A percentile compares a stretch with the other conserved stretches of the same genome.
phyloP scores from a whole-genome alignment of 2,113 vertebrate species.

The Psophia crepitans region DNA sequence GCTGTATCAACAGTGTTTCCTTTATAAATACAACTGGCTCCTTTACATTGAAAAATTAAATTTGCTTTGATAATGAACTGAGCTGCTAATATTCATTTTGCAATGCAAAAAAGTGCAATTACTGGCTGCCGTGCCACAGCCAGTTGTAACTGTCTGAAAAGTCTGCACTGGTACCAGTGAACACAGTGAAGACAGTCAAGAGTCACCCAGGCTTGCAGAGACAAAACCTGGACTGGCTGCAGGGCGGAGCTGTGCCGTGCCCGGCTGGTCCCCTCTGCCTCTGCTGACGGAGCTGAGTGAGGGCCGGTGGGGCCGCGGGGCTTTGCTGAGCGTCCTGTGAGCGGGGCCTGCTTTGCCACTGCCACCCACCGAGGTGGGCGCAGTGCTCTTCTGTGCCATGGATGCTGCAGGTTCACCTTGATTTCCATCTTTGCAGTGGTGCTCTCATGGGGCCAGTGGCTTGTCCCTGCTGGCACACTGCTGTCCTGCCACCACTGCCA shows the following conservation, averaged over 20 bases:
- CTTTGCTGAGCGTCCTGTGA: rapidly evolving
- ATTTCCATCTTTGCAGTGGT: too few relatives aligned
- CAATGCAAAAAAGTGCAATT: conserved; percentile 70
- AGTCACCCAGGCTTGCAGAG: neutral
- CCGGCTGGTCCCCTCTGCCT: rapidly evolving
- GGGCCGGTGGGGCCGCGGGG: too few relatives aligned
- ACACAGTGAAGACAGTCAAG: neutral
- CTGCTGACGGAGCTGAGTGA: rapidly evolving
- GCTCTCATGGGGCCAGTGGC: rapidly evolving
- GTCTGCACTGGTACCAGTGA: rapidly evolving
- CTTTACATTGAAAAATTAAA: conserved; percentile 70
- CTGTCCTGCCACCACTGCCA: neutral
- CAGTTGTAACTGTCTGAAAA: neutral
- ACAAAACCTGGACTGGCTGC: neutral
- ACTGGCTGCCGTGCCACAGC: neutral
- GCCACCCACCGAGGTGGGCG: too few relatives aligned
- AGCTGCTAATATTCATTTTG: conserved; percentile 70
- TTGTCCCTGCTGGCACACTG: rapidly evolving
- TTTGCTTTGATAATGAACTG: conserved; percentile 74
- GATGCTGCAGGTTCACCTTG: neutral
- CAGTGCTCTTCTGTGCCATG: too few relatives aligned
- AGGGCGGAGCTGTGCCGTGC: rapidly evolving
- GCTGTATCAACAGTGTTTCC: conserved; percentile 67
- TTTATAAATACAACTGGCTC: conserved; percentile 63
- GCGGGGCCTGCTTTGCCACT: neutral